Base-by-base conservation (phyloP, 2,888 invertebrate species). In the Eristalinus sepulchralis region DNA sequence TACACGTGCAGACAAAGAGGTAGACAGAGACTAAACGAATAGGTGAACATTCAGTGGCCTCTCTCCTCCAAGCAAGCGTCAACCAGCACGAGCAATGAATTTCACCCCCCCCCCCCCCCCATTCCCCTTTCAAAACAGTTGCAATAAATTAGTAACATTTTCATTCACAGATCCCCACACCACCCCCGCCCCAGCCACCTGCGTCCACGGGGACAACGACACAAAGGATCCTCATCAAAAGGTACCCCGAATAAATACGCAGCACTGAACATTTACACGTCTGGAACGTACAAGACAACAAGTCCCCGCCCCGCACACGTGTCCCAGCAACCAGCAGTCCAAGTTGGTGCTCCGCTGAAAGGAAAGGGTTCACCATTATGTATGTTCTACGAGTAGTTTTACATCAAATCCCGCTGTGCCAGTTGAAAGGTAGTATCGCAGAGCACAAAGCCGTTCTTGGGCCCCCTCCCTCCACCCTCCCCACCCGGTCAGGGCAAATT, bases 381-480 rank as follows among this genome's bases (percentile, higher is more conserved):
- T 59, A 80, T 72, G 80, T 80, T 72, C 67, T 67, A 80, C 80
- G 57, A 80, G 67, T 80, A 73, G 67, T 80, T 80, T 73, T 73
- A 80, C 80, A 80, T 80, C 60, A 59, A 60, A 67, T 67, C 67
- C 72, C 62, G 66, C 72, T 80, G 80, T 60, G 67, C 67, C 62
- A 53, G 60, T 36, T 67, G 72, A 67, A 66, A 67, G 79, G 59
- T 67, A 17, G 70, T 27, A 39, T 66, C 24, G 22, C 57, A 57
- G 24, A 57, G 24, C 24, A 57, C 8, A 22, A 22, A 24, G 22
- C 57, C 22, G 66, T 17, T 27, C 27, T 5, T 5, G 27, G 27
- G n/a, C 59, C 64, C 27, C n/a, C 24, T 33, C 13, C 39, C 34
- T 24, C 6, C 47, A 5, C 47, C 24, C 31, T 31, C 55, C 24